Evolutionary conservation across 2,888 invertebrate species (phyloP).

Genomic region (Criorhina ranunculi): DNA sequence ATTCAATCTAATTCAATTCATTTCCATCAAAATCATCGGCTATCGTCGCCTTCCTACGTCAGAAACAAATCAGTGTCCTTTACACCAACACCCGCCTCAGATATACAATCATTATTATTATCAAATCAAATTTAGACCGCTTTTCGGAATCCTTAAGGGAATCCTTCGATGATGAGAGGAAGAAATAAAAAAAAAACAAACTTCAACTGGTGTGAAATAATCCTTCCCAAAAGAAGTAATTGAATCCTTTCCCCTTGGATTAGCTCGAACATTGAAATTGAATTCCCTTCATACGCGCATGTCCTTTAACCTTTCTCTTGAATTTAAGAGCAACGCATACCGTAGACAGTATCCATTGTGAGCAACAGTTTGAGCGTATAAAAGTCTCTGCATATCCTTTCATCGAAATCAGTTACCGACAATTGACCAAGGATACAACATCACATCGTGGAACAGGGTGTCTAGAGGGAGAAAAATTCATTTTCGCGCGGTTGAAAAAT

Average conservation of each 20-base stretch:
- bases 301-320: constrained; percentile 58
- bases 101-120: constrained; percentile 36
- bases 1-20: constrained; percentile 1
- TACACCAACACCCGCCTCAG: background rate
- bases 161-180: constrained; percentile 2
- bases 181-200: constrained; percentile 27
- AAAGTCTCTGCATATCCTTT: constrained; percentile 38
- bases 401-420: constrained; percentile 56
- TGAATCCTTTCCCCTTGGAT: constrained; percentile 47
- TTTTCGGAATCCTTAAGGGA: constrained; percentile 10
- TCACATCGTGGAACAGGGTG: constrained; percentile 16
- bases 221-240: constrained; percentile 47
- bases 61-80: background rate
- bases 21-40: background rate
- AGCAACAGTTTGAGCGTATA: constrained; percentile 71
- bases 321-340: constrained; percentile 44
- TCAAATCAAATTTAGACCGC: constrained; percentile 40
- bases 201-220: constrained; percentile 57
- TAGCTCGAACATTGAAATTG: constrained; percentile 25
- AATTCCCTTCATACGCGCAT: constrained; percentile 50
- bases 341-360: background rate
- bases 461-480: background rate
- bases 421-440: constrained; percentile 44
- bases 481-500: no score
- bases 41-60: background rate